Base-by-base conservation (phyloP, 2,888 invertebrate species). In the Exocentrus adspersus region DNA sequence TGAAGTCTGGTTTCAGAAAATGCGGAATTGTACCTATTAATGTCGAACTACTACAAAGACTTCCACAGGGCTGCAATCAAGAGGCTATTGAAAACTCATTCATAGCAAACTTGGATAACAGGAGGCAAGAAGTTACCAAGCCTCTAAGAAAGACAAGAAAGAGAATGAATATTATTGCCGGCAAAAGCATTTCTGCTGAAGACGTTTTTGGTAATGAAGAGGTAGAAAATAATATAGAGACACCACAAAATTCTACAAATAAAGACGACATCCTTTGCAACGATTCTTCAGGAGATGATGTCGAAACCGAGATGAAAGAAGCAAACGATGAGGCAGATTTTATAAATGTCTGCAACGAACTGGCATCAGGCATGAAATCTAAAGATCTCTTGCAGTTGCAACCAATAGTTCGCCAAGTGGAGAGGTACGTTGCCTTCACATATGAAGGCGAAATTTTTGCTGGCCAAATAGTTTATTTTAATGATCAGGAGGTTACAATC, bases 21-120 rank as follows among this genome's bases (percentile, higher is more conserved):
- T 51, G 51, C 10, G 51, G 51, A 14, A 51, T 51, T 16, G 32
- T 51, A 2, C 51, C 51, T 30, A 30, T 30, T 30, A 32, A 51
- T 51, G 30, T 51, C 7, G 14, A 2, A 2, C 51, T 32, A 5
- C 32, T 51, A 9, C 12, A 24, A 20, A 7, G 12, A 24, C 21
- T 14, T n/a, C 4, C 21, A 6, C 7, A 10, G 14, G n/a, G n/a
- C n/a, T n/a, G n/a, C n/a, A 50, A 50, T 3, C 17, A 19, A 51
- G 12, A 6, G n/a, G 12, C 12, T 12, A 51, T 51, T 2, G 3
- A 30, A 51, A 51, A 51, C 17, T 51, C 51, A 10, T 51, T 51
- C 16, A 28, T 51, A 30, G 14, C 28, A 30, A 30, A 2, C 14
- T 51, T 51, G 10, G 4, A 20, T 4, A 2, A 2, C 12, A 51